Conservation (phyloP, 2,888 invertebrate genomes). For the Cyclophora albipunctata region DNA sequence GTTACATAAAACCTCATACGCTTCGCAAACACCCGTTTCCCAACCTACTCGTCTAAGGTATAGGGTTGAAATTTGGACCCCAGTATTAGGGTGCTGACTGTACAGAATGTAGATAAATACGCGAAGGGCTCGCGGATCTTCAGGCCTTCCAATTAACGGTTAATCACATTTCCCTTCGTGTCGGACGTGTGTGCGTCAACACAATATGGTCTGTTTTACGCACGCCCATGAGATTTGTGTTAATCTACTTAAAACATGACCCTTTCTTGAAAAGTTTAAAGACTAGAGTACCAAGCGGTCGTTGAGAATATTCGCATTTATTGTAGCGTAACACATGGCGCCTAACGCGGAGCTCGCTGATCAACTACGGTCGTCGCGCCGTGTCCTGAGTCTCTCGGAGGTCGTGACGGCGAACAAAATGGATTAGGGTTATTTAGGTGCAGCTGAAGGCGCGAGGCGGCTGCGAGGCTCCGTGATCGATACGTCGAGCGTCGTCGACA, state of each 20-base stretch:
- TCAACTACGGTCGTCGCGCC: conserved; percentile 27
- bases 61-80: too few species aligned
- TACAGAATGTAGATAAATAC: conserved; percentile 7
- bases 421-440: conserved; percentile 57
- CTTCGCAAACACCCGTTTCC: conserved; percentile 11
- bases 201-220: neutral
- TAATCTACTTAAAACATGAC: too few species aligned
- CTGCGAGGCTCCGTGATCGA: conserved; percentile 57
- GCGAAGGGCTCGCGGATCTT: conserved; percentile 22
- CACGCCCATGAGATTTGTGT: conserved; percentile 3
- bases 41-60: too few species aligned
- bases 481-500: conserved; percentile 44
- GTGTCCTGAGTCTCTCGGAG: conserved; percentile 36
- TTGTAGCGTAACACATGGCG: conserved; percentile 5
- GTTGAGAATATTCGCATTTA: too few species aligned
- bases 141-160: conserved; percentile 38
- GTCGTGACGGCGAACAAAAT: conserved; percentile 38
- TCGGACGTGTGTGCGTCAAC: conserved; percentile 21
- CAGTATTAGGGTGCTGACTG: conserved; percentile 3
- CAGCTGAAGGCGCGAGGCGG: conserved; percentile 44
- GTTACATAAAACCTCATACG: conserved; percentile 6
- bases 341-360: conserved; percentile 24
- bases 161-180: conserved; percentile 33
- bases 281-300: too few species aligned
- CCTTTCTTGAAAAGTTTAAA: too few species aligned